A percentile compares a stretch with the other conserved stretches of the same genome.
Conservation (phyloP, 2,797 vertebrate genomes). For the Corythornis leucogaster region DNA sequence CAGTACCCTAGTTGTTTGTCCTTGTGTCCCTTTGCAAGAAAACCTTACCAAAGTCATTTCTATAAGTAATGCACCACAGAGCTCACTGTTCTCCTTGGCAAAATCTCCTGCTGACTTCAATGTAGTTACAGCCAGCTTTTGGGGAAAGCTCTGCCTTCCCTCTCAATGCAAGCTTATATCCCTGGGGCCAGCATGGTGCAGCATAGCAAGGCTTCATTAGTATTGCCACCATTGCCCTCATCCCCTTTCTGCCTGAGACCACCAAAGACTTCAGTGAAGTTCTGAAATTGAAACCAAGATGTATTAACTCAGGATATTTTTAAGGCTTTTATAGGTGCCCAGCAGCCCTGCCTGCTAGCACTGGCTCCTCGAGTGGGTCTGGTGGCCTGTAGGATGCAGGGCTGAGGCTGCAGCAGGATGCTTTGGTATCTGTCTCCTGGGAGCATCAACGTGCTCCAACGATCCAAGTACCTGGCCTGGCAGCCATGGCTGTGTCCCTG, state of each 20-base stretch:
- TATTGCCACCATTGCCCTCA: background rate
- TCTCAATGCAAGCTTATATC: background rate
- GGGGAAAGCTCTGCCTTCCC: background rate
- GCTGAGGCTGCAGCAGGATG: background rate
- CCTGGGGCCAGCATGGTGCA: background rate
- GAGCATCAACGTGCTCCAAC: background rate
- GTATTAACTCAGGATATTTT: background rate
- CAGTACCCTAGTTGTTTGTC: conserved; percentile 40
- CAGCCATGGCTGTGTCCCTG: background rate
- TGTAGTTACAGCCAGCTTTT: background rate
- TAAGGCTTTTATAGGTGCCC: background rate
- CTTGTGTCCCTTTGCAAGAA: conserved; percentile 51
- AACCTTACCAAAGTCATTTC: conserved; percentile 30
- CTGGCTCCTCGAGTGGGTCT: background rate
- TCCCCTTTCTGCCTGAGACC: background rate
- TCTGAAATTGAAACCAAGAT: background rate
- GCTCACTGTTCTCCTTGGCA: background rate
- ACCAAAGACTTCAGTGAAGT: background rate
- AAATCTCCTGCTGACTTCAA: background rate
- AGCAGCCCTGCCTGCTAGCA: background rate
- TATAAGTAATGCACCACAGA: background rate
- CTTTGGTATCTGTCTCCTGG: background rate
- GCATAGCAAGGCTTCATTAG: background rate
- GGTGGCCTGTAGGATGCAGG: background rate
- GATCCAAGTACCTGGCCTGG: background rate